phyloP scores from a whole-genome alignment of 2,888 invertebrate species.

The Iselma pallidipennis region DNA sequence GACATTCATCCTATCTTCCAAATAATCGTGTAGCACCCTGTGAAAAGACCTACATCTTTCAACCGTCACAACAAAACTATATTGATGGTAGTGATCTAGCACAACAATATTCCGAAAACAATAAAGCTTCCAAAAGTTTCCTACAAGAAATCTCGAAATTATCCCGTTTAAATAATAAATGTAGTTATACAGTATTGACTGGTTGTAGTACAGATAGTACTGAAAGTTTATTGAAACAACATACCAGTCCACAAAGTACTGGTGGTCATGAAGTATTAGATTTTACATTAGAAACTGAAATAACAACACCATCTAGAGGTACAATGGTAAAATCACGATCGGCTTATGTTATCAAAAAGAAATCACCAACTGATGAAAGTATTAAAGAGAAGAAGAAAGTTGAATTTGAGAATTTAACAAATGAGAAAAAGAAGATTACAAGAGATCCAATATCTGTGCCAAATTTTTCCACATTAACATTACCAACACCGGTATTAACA shows the following conservation, averaged over 20 bases:
- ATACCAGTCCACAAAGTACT: constrained; percentile 41
- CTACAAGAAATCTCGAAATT: constrained; percentile 68
- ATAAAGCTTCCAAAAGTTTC: constrained; percentile 50
- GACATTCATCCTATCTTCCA: constrained; percentile 56
- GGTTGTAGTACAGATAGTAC: constrained; percentile 67
- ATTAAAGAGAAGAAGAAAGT: constrained; percentile 43
- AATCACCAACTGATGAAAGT: constrained; percentile 52
- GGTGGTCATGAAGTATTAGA: constrained; percentile 12
- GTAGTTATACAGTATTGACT: constrained; percentile 71
- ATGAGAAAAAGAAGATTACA: constrained; percentile 54
- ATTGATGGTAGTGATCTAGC: constrained; percentile 52
- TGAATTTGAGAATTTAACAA: constrained; percentile 46
- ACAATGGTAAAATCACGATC: constrained; percentile 63
- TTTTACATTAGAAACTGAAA: constrained; percentile 42
- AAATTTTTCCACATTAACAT: constrained; percentile 66
- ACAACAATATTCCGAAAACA: constrained; percentile 42
- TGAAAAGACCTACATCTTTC: constrained; percentile 56
- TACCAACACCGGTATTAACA: constrained; percentile 68
- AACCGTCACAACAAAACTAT: constrained; percentile 55
- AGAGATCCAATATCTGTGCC: constrained; percentile 76
- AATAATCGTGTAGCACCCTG: constrained; percentile 51
- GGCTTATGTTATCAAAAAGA: constrained; percentile 62
- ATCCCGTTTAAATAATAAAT: constrained; percentile 68
- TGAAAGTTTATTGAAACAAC: constrained; percentile 62
- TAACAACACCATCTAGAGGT: constrained; percentile 48